phyloP scores from a whole-genome alignment of 2,113 vertebrate genomes.

The Dromaius novaehollandiae region DNA sequence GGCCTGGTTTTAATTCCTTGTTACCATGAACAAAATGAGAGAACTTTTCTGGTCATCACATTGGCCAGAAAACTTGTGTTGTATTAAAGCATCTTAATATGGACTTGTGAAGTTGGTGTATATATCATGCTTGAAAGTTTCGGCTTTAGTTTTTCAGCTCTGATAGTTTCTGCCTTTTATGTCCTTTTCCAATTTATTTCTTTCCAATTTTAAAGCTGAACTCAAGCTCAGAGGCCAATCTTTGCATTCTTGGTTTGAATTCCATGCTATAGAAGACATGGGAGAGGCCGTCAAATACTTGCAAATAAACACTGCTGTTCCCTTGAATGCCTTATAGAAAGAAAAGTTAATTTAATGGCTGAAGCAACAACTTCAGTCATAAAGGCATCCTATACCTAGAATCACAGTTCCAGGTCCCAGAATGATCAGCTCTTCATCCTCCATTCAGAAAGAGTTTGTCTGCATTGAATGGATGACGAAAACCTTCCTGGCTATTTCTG shows the following conservation, averaged over 20 bases:
- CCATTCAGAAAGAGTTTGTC: background rate
- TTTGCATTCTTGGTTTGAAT: background rate
- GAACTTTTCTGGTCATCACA: background rate
- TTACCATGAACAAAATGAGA: background rate
- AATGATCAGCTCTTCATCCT: background rate
- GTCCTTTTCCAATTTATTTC: background rate
- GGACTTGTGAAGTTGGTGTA: background rate
- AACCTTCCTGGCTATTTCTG: background rate
- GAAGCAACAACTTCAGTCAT: background rate
- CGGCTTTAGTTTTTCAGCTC: background rate
- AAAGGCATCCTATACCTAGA: background rate
- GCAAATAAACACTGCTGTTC: background rate
- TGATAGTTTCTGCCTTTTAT: background rate
- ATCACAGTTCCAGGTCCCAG: background rate
- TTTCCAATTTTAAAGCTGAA: background rate
- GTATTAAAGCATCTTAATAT: background rate
- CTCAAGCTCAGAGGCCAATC: background rate
- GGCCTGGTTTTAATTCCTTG: background rate
- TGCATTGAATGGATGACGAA: background rate
- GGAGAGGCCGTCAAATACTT: background rate
- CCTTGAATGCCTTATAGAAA: background rate
- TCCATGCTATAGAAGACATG: background rate
- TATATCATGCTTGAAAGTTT: background rate
- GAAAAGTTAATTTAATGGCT: background rate
- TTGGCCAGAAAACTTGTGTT: background rate